phyloP scores from a whole-genome alignment of 2,113 vertebrate genomes.

The Diadophis punctatus region DNA sequence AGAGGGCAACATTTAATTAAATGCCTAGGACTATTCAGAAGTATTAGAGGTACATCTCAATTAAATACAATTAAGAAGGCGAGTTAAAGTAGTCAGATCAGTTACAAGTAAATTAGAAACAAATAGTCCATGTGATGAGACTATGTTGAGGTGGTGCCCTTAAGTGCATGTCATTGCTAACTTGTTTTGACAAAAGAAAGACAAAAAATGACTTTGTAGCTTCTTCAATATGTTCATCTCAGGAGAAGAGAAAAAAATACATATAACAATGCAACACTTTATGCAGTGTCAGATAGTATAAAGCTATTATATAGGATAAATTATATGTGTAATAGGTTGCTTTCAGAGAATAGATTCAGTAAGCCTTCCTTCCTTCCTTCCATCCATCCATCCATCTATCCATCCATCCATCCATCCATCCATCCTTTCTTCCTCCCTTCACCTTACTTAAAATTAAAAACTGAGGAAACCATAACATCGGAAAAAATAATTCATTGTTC shows the following conservation, averaged over 20 bases:
- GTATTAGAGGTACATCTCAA: not conserved
- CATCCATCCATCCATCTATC: too few relatives aligned
- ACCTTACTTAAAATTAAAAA: too few relatives aligned
- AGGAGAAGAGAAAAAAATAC: not conserved
- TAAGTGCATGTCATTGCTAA: not conserved
- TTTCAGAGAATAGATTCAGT: not conserved
- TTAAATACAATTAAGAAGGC: not conserved
- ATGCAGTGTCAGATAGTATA: not conserved
- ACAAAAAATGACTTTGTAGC: not conserved
- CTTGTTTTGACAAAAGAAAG: not conserved
- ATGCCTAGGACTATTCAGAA: not conserved
- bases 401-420: too few relatives aligned
- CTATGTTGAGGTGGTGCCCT: not conserved
- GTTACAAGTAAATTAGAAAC: conserved; percentile 20
- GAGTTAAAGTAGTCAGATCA: not conserved
- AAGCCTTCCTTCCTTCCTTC: not conserved
- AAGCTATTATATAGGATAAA: not conserved
- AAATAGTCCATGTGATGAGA: conserved; percentile 17
- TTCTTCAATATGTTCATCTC: not conserved
- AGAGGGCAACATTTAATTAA: conserved; percentile 21
- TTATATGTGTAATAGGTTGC: not conserved
- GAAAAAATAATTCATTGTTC: too few relatives aligned
- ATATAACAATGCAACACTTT: not conserved
- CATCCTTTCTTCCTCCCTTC: too few relatives aligned
- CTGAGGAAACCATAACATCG: too few relatives aligned